Evolutionary conservation across 2,888 invertebrate species (phyloP).

Genomic region (Meteorus colon): DNA sequence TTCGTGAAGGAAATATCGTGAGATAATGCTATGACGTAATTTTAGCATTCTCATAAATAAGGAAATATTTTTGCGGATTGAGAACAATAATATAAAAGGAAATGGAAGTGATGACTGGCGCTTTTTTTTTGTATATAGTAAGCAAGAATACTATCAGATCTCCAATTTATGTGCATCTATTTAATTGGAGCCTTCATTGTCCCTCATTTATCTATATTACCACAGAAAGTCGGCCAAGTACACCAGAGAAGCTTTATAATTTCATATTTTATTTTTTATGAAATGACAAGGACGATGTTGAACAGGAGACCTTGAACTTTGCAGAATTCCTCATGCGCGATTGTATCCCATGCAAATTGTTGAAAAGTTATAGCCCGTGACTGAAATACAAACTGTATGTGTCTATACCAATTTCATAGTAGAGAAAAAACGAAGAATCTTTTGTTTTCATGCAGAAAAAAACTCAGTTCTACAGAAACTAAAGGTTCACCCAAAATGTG

Average conservation of each 20-base stretch:
- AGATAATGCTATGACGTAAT: neutral
- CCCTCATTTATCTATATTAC: neutral
- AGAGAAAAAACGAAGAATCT: neutral
- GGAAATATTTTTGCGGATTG: neutral
- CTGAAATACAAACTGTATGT: neutral
- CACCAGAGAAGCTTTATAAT: neutral
- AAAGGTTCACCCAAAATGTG: too few species aligned
- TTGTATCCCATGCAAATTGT: neutral
- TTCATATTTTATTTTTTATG: neutral
- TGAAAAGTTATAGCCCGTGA: neutral
- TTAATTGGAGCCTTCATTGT: neutral
- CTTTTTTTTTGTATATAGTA: neutral
- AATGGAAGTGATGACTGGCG: neutral
- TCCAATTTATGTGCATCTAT: conserved; percentile 13
- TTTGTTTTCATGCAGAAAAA: neutral
- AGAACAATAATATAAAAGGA: neutral
- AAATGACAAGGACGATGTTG: neutral
- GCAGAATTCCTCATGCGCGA: neutral
- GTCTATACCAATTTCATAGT: neutral
- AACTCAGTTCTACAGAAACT: neutral
- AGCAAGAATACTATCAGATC: neutral
- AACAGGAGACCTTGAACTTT: conserved; percentile 6
- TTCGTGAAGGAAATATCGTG: neutral
- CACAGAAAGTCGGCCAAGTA: conserved; percentile 12
- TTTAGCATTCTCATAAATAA: neutral